Evolutionary conservation across 2,888 invertebrate species (phyloP).

Genomic region (Lacanobia oleracea): DNA sequence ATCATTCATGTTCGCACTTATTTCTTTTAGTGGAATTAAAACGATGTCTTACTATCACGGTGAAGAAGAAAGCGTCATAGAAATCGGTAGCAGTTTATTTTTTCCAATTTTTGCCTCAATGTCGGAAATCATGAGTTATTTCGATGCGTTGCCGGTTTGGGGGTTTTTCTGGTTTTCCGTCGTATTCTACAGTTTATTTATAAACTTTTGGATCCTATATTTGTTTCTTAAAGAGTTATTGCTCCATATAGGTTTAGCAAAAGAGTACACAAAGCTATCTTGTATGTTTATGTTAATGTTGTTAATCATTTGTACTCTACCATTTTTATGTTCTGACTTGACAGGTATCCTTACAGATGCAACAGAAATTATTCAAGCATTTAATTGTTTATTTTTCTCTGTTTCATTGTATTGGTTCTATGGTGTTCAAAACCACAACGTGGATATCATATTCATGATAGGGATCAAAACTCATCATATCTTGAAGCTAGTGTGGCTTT

Average conservation of each 20-base stretch:
- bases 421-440: slow-evolving; percentile 80
- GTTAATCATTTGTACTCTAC: slow-evolving; percentile 74
- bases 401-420: slow-evolving; percentile 84
- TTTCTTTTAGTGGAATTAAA: slow-evolving; percentile 81
- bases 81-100: slow-evolving; percentile 75
- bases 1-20: slow-evolving; percentile 74
- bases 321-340: slow-evolving; percentile 83
- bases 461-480: slow-evolving; percentile 84
- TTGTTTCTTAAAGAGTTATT: slow-evolving; percentile 77
- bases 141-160: slow-evolving; percentile 78
- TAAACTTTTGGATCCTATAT: slow-evolving; percentile 79
- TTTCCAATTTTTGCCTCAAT: slow-evolving; percentile 79
- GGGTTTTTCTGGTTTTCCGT: slow-evolving; percentile 81
- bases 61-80: slow-evolving; percentile 81
- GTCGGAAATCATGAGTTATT: slow-evolving; percentile 82
- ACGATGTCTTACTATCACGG: slow-evolving; percentile 85
- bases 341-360: slow-evolving; percentile 75
- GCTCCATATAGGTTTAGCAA: slow-evolving; percentile 62
- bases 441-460: slow-evolving; percentile 87
- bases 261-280: slow-evolving; percentile 69
- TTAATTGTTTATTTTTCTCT: slow-evolving; percentile 79
- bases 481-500: slow-evolving; percentile 81
- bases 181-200: slow-evolving; percentile 76
- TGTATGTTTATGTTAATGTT: slow-evolving; percentile 68
- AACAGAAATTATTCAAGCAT: slow-evolving; percentile 78